Base-by-base conservation (phyloP, 2,797 vertebrate genomes). In the Microctenopoma steveboyesi region DNA sequence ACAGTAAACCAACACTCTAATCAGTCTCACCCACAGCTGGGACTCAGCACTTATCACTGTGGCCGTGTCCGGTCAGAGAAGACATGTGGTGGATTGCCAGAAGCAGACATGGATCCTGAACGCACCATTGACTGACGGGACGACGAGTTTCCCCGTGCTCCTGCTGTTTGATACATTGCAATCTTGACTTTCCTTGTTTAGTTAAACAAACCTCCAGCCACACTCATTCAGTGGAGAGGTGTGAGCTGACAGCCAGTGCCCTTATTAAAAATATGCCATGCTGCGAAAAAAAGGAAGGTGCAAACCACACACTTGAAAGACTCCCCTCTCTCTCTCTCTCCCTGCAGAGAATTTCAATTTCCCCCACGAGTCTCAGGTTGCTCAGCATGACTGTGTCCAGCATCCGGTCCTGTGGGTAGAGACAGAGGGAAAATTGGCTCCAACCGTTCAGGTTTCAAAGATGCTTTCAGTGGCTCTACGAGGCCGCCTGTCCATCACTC, bases 241-340 rank as follows among this genome's bases (percentile, higher is more conserved):
- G 62, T 82, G 76, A 80, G 70, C 76, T 74, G 83, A 54, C 82
- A 92, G 79, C 35, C 81, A 78, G 88, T 83, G 55, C 50, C 83
- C 73, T 83, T 76, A 79, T 91, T 88, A 91, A 84, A 86, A 93
- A 90, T 86, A 75, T 86, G 77, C 62, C 85, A 71, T 67, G 25
- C 74, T 90, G 88, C 57, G 64, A 88, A 65, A 22, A 80, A 22
- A 79, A 86, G 76, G 65, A 65, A 83, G 81, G 73, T 61, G 67
- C 30, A 11, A 79, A 85, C 72, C 61, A 59, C 67, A 63, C 51
- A 69, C 71, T 83, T 88, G 79, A 89, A 89, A 90, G 83, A 73
- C 85, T 75, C 68, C 82, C 66, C 69, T 22, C 22, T 22, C 22
- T 22, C 22, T 65, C 59, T 76, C 72, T 74, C n/a, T 73, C 70